Evolutionary conservation across 2,797 vertebrate genomes (phyloP), one percentile per base, ranked within the genome.

Genomic region (Cynodonichthys magdalenae): DNA sequence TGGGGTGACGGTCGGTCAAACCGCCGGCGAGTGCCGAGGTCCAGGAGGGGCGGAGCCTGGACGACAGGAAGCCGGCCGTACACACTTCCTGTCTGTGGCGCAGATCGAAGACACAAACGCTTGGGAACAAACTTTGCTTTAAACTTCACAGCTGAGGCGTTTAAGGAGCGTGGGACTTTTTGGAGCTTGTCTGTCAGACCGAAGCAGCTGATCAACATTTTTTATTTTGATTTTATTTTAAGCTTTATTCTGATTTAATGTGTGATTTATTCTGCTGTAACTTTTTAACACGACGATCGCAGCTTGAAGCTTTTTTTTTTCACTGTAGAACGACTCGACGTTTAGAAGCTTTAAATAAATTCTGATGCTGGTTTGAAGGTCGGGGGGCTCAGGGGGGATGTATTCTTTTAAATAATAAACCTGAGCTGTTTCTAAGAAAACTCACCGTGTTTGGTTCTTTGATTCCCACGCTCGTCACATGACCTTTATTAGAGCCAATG

Each of bases 21-120:
- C 50, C 1, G 19, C 56, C 41, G 15, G 66, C 6, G 15, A 72
- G 53, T 51, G 58, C 79, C 66, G 77, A 5, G 60, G 67, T 66
- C 71, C 85, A 56, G 77, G 45, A 28, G n/a, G 51, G 71, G 74
- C 36, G 8, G 79, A 80, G 76, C 66, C 80, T 72, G 77, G 77
- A 76, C 1, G 51, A 79, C 59, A 24, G 2, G 42, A 66, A 4
- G 79, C 79, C 86, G 85, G 81, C 88, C 87, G 88, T 84, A 88
- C 67, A 81, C 57, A 79, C 79, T 18, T 66, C 54, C 68, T 59
- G 64, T 70, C 72, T 56, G 36, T 18, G 5, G 44, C 29, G 62
- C 60, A 42, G 39, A 66, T 49, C 19, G 73, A 75, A 80, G 66
- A 82, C 46, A 79, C 6, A 20, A 52, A 54, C 12, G 59, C 75